These are phyloP conservation scores for Carassius auratus DNA, from an alignment of 2,113 vertebrate genomes.

Conservation along the genomic window DNA sequence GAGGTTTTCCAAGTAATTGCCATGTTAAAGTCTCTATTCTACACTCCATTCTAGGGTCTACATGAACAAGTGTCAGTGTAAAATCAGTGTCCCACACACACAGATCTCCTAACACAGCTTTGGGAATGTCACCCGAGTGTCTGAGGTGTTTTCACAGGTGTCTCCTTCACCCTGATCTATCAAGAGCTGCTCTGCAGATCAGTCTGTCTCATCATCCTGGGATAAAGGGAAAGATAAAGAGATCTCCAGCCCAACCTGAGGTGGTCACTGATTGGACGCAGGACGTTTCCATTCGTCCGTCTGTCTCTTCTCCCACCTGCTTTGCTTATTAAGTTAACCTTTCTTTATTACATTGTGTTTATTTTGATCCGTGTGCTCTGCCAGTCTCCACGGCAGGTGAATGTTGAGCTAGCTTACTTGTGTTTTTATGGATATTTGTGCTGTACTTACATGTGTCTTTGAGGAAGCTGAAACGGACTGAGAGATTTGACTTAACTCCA, in stretches of 20 bases:
- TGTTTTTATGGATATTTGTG: neutral
- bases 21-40: no score
- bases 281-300: neutral
- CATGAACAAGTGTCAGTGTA: no score
- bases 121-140: no score
- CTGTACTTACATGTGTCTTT: neutral
- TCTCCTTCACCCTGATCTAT: no score
- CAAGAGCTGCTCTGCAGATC: no score
- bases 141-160: no score
- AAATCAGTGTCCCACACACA: no score
- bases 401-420: neutral
- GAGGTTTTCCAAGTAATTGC: no score
- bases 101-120: no score
- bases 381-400: neutral
- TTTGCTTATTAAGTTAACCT: constrained; percentile 34
- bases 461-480: neutral
- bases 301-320: neutral
- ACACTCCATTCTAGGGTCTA: no score
- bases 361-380: constrained; percentile 2
- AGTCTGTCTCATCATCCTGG: no score
- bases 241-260: neutral
- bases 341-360: constrained; percentile 5
- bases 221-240: neutral
- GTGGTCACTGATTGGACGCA: neutral
- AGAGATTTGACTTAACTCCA: neutral